Conservation (phyloP, 2,113 vertebrate genomes). For the Callorhinus ursinus region DNA sequence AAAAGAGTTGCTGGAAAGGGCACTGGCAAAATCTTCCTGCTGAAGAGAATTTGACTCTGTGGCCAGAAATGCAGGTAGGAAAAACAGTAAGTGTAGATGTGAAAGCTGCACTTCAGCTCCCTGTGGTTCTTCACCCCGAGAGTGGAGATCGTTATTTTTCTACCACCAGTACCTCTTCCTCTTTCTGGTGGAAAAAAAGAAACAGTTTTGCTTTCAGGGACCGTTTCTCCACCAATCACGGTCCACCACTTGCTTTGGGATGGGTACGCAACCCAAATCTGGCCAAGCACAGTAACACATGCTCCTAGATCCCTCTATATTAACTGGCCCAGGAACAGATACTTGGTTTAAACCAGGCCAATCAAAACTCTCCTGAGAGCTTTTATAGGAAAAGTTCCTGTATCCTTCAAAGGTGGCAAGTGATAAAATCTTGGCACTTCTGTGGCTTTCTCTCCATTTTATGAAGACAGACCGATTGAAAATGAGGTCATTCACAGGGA, state of each 20-base stretch:
- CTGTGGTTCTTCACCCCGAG: not conserved
- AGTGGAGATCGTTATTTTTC: not conserved
- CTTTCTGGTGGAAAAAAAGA: not conserved
- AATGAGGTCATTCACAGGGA: not conserved
- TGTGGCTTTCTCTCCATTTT: not conserved
- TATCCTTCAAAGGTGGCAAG: not conserved
- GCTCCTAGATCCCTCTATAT: accelerated
- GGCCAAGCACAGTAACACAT: too few species aligned
- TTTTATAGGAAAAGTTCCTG: not conserved
- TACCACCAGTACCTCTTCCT: not conserved
- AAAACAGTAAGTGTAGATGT: not conserved
- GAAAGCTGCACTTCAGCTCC: not conserved
- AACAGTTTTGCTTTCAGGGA: not conserved
- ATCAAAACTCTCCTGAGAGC: not conserved
- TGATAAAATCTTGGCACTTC: not conserved
- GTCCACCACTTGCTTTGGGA: not conserved
- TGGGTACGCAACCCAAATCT: not conserved
- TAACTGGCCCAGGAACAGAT: not conserved
- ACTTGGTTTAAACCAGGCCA: not conserved
- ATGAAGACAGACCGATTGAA: not conserved
- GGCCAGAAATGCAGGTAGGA: not conserved
- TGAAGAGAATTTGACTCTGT: not conserved
- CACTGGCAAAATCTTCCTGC: not conserved
- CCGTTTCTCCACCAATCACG: not conserved
- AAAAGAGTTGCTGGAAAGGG: constrained; percentile 13